Conservation (phyloP, 2,888 invertebrate species). For the Synergus japonicus region DNA sequence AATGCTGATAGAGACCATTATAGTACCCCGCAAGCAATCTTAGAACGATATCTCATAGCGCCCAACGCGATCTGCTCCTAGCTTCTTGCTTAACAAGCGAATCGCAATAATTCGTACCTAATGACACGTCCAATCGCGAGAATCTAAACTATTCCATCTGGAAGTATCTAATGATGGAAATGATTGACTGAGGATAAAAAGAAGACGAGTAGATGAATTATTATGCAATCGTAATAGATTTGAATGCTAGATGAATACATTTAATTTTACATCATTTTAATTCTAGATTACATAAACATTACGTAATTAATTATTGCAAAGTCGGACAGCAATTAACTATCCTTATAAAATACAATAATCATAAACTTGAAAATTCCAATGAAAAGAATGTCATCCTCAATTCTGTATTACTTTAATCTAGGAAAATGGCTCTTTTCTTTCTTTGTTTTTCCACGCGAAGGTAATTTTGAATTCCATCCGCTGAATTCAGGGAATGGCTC, state of each 20-base stretch:
- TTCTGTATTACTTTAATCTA: background rate
- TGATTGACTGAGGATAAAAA: background rate
- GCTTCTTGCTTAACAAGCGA: constrained; percentile 38
- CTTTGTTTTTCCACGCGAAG: background rate
- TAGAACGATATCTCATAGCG: constrained; percentile 43
- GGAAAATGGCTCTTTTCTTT: background rate
- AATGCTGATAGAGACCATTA: constrained; percentile 40
- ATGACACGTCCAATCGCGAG: constrained; percentile 39
- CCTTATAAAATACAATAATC: background rate
- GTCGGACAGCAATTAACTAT: background rate
- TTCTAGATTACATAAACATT: too few relatives aligned
- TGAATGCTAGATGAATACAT: background rate
- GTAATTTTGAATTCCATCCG: constrained; percentile 19
- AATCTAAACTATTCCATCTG: constrained; percentile 36
- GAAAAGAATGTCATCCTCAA: background rate
- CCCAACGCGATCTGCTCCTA: constrained; percentile 18
- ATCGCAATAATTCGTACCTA: constrained; percentile 38
- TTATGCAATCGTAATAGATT: background rate
- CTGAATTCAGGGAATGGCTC: constrained; percentile 4
- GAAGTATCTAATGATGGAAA: constrained; percentile 17
- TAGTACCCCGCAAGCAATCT: constrained; percentile 52
- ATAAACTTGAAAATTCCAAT: background rate
- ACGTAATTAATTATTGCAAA: background rate
- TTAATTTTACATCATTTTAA: too few relatives aligned
- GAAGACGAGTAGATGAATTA: background rate